Evolutionary conservation across 2,113 vertebrate genomes (phyloP).

Genomic region (Neomonachus schauinslandi): DNA sequence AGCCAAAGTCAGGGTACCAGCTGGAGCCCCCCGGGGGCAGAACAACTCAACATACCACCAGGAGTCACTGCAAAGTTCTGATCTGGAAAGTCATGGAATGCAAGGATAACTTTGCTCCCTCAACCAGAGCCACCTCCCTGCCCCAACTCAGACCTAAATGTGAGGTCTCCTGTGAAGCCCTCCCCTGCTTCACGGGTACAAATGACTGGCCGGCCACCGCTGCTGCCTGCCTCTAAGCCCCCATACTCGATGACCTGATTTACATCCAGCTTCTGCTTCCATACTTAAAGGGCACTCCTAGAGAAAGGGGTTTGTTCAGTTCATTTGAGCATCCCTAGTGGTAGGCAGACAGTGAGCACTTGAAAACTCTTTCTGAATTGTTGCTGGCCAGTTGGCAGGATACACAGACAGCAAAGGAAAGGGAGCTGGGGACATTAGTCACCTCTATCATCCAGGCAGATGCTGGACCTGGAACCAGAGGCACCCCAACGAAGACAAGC

Average conservation of each 20-base stretch:
- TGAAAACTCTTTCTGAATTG: not conserved
- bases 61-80: not conserved
- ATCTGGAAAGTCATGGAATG: not conserved
- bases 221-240: not conserved
- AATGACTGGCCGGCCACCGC: not conserved
- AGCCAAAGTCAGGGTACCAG: not conserved
- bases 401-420: not conserved
- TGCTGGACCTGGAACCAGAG: not conserved
- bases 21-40: accelerated
- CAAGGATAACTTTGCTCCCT: not conserved
- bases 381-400: not conserved
- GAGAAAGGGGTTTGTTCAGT: not conserved
- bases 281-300: not conserved
- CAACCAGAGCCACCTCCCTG: not conserved
- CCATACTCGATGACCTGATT: not conserved
- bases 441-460: not conserved
- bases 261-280: not conserved
- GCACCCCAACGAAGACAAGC: not conserved
- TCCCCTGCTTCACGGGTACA: not conserved
- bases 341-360: not conserved
- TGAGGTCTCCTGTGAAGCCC: not conserved
- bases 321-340: not conserved
- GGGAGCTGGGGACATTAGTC: not conserved
- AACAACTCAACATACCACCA: not conserved
- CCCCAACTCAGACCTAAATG: not conserved